A percentile compares a stretch with the other conserved stretches of the same genome.
These are phyloP conservation scores for Sciurus niger DNA, from an alignment of 2,113 vertebrate genomes.

Conservation along the genomic window DNA sequence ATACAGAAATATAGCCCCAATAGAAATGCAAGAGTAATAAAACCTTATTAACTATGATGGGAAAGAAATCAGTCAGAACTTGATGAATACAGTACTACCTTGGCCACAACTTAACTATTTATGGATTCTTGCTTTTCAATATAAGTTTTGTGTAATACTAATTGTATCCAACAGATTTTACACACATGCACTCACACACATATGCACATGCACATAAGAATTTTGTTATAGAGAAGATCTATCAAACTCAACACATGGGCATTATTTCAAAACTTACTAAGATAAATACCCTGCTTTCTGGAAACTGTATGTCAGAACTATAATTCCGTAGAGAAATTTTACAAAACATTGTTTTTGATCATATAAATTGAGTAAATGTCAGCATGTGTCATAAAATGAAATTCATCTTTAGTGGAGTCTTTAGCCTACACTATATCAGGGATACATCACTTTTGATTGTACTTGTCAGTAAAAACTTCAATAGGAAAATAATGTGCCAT, in stretches of 20 bases:
- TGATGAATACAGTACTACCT: background rate
- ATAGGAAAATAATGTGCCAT: background rate
- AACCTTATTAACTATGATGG: background rate
- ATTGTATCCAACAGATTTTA: background rate
- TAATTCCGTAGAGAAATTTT: conserved; percentile 11
- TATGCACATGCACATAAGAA: background rate
- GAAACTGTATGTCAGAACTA: background rate
- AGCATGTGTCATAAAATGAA: background rate
- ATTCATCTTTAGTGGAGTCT: background rate
- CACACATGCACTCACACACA: no score
- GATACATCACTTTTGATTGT: background rate
- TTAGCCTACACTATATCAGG: background rate
- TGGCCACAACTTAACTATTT: background rate
- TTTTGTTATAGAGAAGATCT: background rate
- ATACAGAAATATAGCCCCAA: background rate
- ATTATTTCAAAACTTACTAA: background rate
- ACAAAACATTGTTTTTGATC: conserved; percentile 30
- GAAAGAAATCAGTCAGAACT: background rate
- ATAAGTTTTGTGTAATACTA: background rate
- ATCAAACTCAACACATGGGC: background rate
- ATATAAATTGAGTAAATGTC: background rate
- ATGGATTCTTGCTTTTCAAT: background rate
- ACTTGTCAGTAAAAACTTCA: background rate
- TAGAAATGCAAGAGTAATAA: background rate
- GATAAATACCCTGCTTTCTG: conserved; percentile 39